phyloP scores from a whole-genome alignment of 1,140 invertebrate species.

The Cotesia vestalis region DNA sequence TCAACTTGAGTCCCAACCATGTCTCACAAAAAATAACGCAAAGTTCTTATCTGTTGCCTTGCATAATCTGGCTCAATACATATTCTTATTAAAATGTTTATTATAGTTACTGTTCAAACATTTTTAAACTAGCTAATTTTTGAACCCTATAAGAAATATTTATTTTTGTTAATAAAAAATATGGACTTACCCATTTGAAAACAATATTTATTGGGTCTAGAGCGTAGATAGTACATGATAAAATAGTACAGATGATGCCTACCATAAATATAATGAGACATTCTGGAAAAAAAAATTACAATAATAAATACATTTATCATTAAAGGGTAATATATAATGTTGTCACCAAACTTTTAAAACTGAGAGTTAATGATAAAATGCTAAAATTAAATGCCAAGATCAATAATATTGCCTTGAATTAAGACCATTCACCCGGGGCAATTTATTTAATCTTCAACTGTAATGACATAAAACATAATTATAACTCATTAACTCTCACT shows the following conservation, averaged over 20 bases:
- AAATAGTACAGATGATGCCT: constrained; percentile 47
- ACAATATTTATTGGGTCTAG: constrained; percentile 66
- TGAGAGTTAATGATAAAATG: too few relatives aligned
- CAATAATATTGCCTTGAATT: neutral
- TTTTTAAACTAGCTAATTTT: neutral
- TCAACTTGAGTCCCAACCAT: too few relatives aligned
- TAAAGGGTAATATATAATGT: neutral
- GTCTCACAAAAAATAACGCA: too few relatives aligned
- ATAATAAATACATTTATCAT: neutral
- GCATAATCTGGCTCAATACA: too few relatives aligned
- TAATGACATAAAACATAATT: neutral
- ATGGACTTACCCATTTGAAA: constrained; percentile 64
- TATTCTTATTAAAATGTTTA: too few relatives aligned
- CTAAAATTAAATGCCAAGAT: constrained; percentile 13
- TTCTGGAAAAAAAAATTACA: constrained; percentile 52
- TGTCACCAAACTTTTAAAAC: too few relatives aligned
- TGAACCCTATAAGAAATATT: neutral
- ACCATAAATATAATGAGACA: constrained; percentile 58
- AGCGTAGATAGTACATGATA: constrained; percentile 63
- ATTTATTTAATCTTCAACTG: neutral
- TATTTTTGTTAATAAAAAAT: neutral
- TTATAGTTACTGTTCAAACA: too few relatives aligned
- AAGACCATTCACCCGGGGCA: constrained; percentile 7
- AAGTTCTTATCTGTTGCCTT: too few relatives aligned
- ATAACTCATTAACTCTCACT: constrained; percentile 8